Conservation (phyloP, 2,888 invertebrate species). For the Sinohyriopsis cumingii region DNA sequence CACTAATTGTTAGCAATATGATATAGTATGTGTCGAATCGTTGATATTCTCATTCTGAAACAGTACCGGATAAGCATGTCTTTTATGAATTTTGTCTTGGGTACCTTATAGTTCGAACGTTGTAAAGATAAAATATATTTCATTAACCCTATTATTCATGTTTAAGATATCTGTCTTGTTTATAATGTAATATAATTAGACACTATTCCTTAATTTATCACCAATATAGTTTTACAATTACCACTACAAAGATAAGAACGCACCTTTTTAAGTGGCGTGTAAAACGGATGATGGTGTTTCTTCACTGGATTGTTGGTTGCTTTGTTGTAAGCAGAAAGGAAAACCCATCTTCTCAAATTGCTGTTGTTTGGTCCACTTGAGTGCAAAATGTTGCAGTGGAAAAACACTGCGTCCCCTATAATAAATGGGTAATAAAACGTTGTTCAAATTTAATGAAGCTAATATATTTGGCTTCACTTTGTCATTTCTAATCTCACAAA, state of each 20-base stretch:
- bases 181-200: no score
- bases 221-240: background rate
- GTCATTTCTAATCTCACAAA: background rate
- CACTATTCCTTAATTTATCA: background rate
- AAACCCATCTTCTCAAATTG: constrained; percentile 64
- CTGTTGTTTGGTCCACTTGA: constrained; percentile 61
- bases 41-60: no score
- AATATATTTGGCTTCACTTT: background rate
- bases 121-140: no score
- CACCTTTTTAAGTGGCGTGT: constrained; percentile 63
- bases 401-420: constrained; percentile 65
- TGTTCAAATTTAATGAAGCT: background rate
- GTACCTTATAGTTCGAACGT: no score
- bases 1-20: no score
- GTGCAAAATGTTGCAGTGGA: constrained; percentile 66
- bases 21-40: no score
- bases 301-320: constrained; percentile 63
- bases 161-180: no score
- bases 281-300: constrained; percentile 63
- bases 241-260: background rate
- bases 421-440: background rate
- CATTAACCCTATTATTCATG: no score
- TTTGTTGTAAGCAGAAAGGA: constrained; percentile 61
- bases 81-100: no score
- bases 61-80: no score